Evolutionary conservation across 1,140 invertebrate genomes (phyloP), one percentile per base, ranked within the genome.

Genomic region (Leguminivora glycinivorella): DNA sequence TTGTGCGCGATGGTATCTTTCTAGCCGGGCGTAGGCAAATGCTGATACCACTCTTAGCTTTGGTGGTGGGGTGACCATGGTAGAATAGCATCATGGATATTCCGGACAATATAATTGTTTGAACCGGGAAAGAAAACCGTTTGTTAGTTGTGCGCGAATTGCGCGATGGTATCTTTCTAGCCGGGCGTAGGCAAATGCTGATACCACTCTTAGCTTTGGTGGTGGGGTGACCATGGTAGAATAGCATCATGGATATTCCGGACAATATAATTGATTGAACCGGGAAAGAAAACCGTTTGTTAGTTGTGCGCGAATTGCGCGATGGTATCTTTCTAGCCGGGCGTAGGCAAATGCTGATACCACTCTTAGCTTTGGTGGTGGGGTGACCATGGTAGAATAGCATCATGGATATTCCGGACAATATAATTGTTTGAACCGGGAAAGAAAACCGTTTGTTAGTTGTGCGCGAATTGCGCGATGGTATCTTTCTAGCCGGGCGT

Each of bases 161-260:
- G n/a, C n/a, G n/a, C 68, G 83, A 87, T 84, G 75, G 80, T 82
- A 84, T 87, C 85, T 87, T 83, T 83, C 79, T 80, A 80, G 76
- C 71, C 75, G 77, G 80, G 75, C 81, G 77, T 74, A 78, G 72
- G 76, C 76, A 74, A 77, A 78, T 73, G 75, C 70, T 79, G 78
- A 80, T 80, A 79, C 73, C 72, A 71, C 76, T 78, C 79, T 75
- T 77, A 73, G 76, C 69, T 75, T 77, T 73, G 47, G 63, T 58
- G 40, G 63, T 78, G 80, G 74, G 76, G 78, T 74, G 74, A 60
- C 76, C 47, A 79, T 70, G 26, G 17, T 69, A 68, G 52, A 0
- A 7, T 19, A 22, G n/a, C 17, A 9, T 22, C 22, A n/a, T 22
- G 47, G 19, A 52, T 2, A 22, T 22, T 9, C 6, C n/a, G n/a